Percentiles rank a stretch among this genome's conserved stretches.
Conservation (phyloP, 1,140 invertebrate genomes). For the Scylla paramamosain region DNA sequence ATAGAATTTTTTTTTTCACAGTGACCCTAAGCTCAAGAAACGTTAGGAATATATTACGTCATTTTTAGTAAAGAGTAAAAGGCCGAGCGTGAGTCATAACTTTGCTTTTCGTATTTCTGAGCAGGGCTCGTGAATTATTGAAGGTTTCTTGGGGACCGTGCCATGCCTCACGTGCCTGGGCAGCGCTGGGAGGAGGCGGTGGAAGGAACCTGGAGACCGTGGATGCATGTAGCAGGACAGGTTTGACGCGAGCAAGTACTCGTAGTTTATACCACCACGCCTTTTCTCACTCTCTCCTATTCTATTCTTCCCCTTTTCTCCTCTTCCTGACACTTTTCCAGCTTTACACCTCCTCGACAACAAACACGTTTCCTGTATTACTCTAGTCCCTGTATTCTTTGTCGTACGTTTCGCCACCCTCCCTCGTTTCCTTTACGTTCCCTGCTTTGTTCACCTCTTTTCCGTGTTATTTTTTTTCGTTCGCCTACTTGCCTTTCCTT, state of each 20-base stretch:
- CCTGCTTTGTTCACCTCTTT: neutral
- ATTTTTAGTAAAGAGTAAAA: neutral
- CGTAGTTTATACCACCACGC: neutral
- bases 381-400: neutral
- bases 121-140: neutral
- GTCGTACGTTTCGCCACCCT: neutral
- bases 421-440: neutral
- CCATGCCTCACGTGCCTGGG: neutral
- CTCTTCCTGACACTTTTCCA: neutral
- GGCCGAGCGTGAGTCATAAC: neutral
- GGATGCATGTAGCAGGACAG: neutral
- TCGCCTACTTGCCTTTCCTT: neutral
- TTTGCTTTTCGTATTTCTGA: conserved; percentile 11
- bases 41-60: too few species aligned
- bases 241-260: neutral
- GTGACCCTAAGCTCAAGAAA: too few species aligned
- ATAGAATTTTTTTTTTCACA: too few species aligned
- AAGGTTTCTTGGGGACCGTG: neutral
- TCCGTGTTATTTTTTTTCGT: too few species aligned
- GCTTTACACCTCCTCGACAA: neutral
- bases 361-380: neutral
- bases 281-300: neutral
- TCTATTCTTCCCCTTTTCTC: neutral
- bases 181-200: neutral
- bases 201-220: neutral